These are phyloP conservation scores for Cheracebus regulus DNA, from an alignment of 2,797 vertebrate genomes.

Conservation along the genomic window DNA sequence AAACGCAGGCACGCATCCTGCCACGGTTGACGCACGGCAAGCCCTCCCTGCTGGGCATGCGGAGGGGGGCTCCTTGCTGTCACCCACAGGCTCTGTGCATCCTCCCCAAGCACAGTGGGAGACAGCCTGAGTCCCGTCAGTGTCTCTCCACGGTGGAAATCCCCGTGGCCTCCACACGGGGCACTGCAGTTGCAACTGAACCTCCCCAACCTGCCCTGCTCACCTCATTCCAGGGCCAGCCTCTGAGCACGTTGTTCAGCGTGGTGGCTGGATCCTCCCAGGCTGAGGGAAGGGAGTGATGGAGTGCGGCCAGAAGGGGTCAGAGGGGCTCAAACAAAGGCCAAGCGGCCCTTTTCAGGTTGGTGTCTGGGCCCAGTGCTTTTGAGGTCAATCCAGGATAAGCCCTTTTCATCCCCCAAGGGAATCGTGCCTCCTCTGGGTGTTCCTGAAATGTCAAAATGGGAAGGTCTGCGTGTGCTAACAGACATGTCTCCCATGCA, in stretches of 20 bases:
- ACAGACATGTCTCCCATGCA: background rate
- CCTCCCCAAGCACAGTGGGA: background rate
- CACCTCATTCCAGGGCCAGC: background rate
- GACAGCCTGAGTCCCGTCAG: background rate
- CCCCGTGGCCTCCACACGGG: background rate
- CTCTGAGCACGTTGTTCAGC: background rate
- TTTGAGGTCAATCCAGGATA: background rate
- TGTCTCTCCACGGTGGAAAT: background rate
- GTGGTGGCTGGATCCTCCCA: background rate
- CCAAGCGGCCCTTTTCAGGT: background rate
- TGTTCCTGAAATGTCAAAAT: background rate
- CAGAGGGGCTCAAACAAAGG: background rate
- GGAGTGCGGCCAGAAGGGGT: background rate
- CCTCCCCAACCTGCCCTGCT: background rate
- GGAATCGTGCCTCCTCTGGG: too few species aligned
- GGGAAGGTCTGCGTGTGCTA: background rate
- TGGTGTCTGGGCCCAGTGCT: background rate
- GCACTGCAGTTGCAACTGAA: background rate
- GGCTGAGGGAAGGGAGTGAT: too few species aligned
- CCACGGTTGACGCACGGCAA: fast-evolving
- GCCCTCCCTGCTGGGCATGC: background rate
- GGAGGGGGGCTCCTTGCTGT: background rate
- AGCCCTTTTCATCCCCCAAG: background rate
- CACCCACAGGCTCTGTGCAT: fast-evolving
- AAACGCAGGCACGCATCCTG: background rate